phyloP scores from a whole-genome alignment of 2,797 vertebrate genomes.

The Gallinago nigripennis region DNA sequence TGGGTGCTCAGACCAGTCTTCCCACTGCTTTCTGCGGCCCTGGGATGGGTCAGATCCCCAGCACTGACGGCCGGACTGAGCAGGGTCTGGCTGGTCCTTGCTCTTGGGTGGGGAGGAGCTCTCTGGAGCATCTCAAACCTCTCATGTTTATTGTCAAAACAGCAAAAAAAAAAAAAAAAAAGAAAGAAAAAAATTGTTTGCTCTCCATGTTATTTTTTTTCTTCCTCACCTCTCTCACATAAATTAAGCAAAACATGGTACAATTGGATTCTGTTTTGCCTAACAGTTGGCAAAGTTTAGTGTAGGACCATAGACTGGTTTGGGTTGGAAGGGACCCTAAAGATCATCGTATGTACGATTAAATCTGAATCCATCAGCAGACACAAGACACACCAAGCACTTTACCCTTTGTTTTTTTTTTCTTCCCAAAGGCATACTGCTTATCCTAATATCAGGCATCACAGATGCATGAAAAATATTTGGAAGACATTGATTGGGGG shows the following conservation, averaged over 20 bases:
- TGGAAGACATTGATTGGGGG: neutral
- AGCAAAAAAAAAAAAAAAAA: neutral
- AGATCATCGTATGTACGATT: neutral
- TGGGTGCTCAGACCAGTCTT: neutral
- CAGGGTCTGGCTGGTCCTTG: neutral
- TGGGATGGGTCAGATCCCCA: neutral
- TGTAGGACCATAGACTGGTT: too few relatives aligned
- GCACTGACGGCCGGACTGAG: rapidly evolving
- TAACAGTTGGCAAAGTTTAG: neutral
- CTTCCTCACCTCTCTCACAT: neutral
- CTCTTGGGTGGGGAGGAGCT: neutral
- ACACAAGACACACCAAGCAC: neutral
- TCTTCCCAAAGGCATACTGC: neutral
- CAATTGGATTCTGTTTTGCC: neutral
- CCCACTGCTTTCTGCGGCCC: neutral
- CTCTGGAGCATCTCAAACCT: neutral
- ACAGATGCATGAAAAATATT: neutral
- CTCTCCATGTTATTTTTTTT: neutral
- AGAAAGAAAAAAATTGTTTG: neutral
- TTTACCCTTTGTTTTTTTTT: neutral
- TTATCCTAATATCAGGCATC: neutral
- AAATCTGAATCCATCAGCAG: neutral
- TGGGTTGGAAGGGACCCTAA: too few relatives aligned
- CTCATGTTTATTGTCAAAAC: neutral
- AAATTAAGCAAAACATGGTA: neutral